These are phyloP conservation scores for Carollia perspicillata DNA, from an alignment of 2,113 vertebrate species.

Conservation along the genomic window DNA sequence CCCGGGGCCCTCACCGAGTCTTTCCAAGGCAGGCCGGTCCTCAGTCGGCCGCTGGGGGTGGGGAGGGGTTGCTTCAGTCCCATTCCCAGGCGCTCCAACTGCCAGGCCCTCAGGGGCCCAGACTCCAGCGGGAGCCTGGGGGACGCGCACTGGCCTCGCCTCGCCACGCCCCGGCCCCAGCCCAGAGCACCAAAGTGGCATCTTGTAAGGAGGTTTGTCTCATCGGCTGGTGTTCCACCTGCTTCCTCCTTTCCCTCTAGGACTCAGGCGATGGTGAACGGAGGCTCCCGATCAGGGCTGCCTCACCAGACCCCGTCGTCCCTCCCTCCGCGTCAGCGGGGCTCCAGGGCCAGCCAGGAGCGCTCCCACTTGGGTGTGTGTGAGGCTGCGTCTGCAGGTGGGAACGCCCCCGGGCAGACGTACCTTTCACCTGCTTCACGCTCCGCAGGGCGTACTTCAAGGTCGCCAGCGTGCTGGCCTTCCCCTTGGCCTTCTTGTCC, in stretches of 20 bases:
- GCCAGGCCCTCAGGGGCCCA: neutral
- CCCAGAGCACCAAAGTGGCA: neutral
- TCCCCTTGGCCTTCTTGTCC: constrained; percentile 91
- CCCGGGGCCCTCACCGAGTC: accelerated
- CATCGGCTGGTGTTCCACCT: neutral
- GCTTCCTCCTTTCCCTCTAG: neutral
- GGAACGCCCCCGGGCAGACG: accelerated
- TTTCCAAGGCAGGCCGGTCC: neutral
- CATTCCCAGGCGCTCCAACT: accelerated
- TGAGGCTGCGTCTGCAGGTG: accelerated
- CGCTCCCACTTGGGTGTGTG: neutral
- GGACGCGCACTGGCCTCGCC: no score
- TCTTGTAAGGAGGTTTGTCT: accelerated
- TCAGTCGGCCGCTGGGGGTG: neutral
- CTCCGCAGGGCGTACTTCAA: constrained; percentile 93
- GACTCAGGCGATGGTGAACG: neutral
- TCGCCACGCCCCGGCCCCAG: no score
- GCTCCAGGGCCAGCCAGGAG: neutral
- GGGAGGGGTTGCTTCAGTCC: neutral
- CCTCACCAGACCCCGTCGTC: accelerated
- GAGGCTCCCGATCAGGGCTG: neutral
- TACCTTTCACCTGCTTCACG: constrained; percentile 97
- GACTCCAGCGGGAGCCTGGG: neutral
- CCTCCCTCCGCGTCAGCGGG: neutral
- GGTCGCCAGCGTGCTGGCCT: constrained; percentile 88